Evolutionary conservation across 2,113 vertebrate genomes (phyloP).

Genomic region (Cryptomyrus ogoouensis): DNA sequence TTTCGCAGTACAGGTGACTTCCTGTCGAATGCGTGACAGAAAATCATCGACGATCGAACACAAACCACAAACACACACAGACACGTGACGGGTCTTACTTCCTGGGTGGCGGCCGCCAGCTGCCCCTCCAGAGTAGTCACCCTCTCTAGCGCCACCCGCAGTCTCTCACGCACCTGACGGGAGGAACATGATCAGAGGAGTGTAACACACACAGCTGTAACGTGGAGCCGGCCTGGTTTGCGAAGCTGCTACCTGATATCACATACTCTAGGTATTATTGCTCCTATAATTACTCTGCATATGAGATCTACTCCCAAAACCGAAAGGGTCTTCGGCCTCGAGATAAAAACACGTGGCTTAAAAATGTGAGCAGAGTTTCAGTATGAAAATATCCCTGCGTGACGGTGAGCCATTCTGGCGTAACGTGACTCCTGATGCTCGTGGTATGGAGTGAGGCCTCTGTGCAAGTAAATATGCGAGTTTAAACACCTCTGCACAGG

Average conservation of each 20-base stretch:
- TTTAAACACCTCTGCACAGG: not conserved
- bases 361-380: not conserved
- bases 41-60: not conserved
- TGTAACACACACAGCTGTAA: not conserved
- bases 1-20: not conserved
- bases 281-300: not conserved
- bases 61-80: conserved; percentile 26
- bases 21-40: not conserved
- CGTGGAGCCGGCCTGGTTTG: not conserved
- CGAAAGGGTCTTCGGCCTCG: not conserved
- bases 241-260: not conserved
- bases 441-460: not conserved
- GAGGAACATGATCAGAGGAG: conserved; percentile 12
- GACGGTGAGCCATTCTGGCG: not conserved
- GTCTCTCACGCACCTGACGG: conserved; percentile 81
- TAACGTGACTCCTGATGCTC: not conserved
- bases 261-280: not conserved
- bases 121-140: conserved; percentile 86
- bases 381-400: not conserved
- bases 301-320: not conserved
- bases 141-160: conserved; percentile 82
- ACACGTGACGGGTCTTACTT: conserved; percentile 59
- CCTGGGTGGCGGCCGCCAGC: conserved; percentile 73
- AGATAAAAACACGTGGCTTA: not conserved
- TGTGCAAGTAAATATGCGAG: not conserved